A percentile compares a stretch with the other conserved stretches of the same genome.
These are phyloP conservation scores for Parthenolecanium corni DNA, from an alignment of 2,888 invertebrate species.

Conservation along the genomic window DNA sequence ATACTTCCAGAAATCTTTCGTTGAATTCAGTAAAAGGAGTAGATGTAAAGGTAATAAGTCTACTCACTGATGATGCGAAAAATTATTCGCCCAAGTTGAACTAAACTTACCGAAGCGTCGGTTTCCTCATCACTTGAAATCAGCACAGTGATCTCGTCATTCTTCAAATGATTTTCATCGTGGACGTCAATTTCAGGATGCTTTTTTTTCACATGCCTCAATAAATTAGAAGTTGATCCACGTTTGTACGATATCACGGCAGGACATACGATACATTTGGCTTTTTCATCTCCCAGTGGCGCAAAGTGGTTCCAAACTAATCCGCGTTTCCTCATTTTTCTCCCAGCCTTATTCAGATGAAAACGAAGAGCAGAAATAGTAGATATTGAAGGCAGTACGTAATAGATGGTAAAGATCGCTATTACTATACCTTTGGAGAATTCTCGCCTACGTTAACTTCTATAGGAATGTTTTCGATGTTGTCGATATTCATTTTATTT, in stretches of 20 bases:
- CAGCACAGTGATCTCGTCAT: not conserved
- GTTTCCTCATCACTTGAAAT: not conserved
- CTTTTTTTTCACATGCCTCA: constrained; percentile 25
- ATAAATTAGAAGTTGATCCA: constrained; percentile 20
- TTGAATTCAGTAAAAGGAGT: too few relatives aligned
- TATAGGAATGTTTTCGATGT: constrained; percentile 22
- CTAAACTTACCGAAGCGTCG: too few relatives aligned
- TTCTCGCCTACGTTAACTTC: not conserved
- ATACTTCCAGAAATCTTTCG: too few relatives aligned
- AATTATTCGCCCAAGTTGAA: too few relatives aligned
- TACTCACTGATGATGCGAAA: too few relatives aligned
- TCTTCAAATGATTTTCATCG: constrained; percentile 9
- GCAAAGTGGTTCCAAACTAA: constrained; percentile 23
- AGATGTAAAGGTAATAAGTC: too few relatives aligned
- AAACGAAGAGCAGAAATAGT: too few relatives aligned
- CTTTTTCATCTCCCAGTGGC: constrained; percentile 16
- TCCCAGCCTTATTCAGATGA: too few relatives aligned
- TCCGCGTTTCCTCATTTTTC: constrained; percentile 23
- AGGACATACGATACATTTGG: constrained; percentile 18
- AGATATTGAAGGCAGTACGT: too few relatives aligned
- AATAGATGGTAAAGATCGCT: too few relatives aligned
- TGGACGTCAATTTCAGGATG: constrained; percentile 20
- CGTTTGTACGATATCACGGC: constrained; percentile 25
- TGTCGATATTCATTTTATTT: constrained; percentile 13
- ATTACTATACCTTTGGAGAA: too few relatives aligned